Conservation (phyloP, 1,140 invertebrate genomes). For the Acyrthosiphon pisum region DNA sequence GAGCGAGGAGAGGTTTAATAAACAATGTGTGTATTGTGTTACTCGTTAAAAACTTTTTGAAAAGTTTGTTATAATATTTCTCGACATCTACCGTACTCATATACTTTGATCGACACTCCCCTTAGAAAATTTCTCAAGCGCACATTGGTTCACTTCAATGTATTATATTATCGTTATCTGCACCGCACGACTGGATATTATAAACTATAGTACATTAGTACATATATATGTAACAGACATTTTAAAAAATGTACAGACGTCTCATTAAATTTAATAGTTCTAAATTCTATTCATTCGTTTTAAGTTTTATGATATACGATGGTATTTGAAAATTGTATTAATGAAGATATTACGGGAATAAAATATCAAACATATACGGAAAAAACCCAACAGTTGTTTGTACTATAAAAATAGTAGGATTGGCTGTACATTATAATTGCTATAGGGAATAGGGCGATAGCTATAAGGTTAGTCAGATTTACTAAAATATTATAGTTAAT, state of each 20-base stretch:
- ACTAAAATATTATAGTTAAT: too few species aligned
- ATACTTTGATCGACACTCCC: not conserved
- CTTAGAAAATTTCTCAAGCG: not conserved
- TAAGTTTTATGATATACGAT: not conserved
- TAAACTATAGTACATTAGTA: not conserved
- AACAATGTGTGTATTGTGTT: not conserved
- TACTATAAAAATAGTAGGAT: too few species aligned
- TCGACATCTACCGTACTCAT: not conserved
- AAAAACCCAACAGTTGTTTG: too few species aligned
- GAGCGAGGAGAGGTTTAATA: not conserved
- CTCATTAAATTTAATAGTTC: constrained; percentile 1
- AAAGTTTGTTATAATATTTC: constrained; percentile 9
- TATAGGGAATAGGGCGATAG: too few species aligned
- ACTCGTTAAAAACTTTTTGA: constrained; percentile 13
- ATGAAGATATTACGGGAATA: not conserved
- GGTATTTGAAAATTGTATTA: not conserved
- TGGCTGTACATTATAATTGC: too few species aligned
- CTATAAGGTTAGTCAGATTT: too few species aligned
- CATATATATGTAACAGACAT: not conserved
- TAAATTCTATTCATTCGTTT: not conserved
- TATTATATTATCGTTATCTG: not conserved
- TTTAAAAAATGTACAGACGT: not conserved
- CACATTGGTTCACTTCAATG: not conserved
- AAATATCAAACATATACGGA: not conserved
- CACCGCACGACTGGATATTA: not conserved